These are phyloP conservation scores for Pharmacophagus antenor DNA, from an alignment of 2,888 invertebrate genomes.

Conservation along the genomic window DNA sequence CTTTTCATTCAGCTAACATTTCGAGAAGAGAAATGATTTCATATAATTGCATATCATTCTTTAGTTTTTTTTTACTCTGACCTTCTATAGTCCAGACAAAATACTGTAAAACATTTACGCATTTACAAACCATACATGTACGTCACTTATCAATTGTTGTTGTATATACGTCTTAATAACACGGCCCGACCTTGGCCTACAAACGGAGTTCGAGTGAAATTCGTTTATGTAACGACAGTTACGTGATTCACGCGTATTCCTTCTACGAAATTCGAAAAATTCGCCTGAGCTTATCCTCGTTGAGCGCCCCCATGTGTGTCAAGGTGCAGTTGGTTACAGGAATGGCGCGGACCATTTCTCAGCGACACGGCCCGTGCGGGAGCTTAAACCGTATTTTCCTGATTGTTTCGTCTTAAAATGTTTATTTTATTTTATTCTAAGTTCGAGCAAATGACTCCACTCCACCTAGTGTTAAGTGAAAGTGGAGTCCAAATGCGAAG, in stretches of 20 bases:
- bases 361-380: background rate
- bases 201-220: slow-evolving; percentile 18
- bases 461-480: too few relatives aligned
- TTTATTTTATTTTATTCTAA: too few relatives aligned
- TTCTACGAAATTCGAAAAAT: slow-evolving; percentile 18
- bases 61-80: background rate
- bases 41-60: background rate
- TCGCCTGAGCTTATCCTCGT: slow-evolving; percentile 6
- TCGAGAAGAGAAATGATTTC: background rate
- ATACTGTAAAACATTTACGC: background rate
- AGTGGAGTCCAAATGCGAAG: too few relatives aligned
- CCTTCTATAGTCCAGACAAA: background rate
- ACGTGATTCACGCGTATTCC: slow-evolving; percentile 7
- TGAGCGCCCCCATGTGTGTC: slow-evolving; percentile 35
- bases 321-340: slow-evolving; percentile 32
- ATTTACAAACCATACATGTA: background rate
- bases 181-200: slow-evolving; percentile 24
- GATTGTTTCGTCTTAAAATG: background rate
- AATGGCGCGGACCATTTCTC: background rate
- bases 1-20: too few relatives aligned
- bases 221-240: background rate
- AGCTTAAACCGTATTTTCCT: background rate
- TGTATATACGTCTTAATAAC: slow-evolving; percentile 3
- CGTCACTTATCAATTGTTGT: background rate
- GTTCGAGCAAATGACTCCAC: too few relatives aligned